These are phyloP conservation scores for Cerastoderma edule DNA, from an alignment of 2,888 invertebrate genomes.

Conservation along the genomic window DNA sequence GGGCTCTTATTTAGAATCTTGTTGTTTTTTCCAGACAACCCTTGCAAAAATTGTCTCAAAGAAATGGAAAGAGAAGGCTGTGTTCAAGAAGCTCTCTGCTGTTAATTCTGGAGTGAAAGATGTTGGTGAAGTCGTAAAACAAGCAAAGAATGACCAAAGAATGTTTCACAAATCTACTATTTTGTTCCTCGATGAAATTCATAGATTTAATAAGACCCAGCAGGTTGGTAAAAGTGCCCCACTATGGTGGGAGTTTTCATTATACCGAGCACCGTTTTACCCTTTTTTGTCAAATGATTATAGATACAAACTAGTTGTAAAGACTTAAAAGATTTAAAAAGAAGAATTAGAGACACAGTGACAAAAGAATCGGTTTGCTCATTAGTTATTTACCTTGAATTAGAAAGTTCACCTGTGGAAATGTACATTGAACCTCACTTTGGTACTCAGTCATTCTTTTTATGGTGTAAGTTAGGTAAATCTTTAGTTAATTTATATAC, in stretches of 20 bases:
- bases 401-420: too few species aligned
- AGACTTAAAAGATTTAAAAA: neutral
- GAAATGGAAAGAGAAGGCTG: constrained; percentile 87
- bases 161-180: constrained; percentile 89
- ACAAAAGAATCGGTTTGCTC: too few species aligned
- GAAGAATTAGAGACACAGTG: too few species aligned
- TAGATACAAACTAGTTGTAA: neutral
- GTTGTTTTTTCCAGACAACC: constrained; percentile 88
- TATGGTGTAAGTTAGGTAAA: too few species aligned
- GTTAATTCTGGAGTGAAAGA: constrained; percentile 91
- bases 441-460: too few species aligned
- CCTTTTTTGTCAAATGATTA: too few species aligned
- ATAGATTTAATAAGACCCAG: constrained; percentile 92
- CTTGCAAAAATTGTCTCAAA: constrained; percentile 89
- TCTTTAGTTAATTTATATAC: too few species aligned
- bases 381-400: too few species aligned
- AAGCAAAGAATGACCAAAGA: constrained; percentile 89
- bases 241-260: neutral
- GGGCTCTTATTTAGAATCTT: too few species aligned
- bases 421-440: too few species aligned
- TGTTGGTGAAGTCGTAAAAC: constrained; percentile 89
- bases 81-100: constrained; percentile 91
- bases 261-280: neutral
- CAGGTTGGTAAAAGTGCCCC: constrained; percentile 86
- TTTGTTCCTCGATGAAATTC: constrained; percentile 94